phyloP scores from a whole-genome alignment of 2,888 invertebrate species.

The Troglohyphantes excavatus region DNA sequence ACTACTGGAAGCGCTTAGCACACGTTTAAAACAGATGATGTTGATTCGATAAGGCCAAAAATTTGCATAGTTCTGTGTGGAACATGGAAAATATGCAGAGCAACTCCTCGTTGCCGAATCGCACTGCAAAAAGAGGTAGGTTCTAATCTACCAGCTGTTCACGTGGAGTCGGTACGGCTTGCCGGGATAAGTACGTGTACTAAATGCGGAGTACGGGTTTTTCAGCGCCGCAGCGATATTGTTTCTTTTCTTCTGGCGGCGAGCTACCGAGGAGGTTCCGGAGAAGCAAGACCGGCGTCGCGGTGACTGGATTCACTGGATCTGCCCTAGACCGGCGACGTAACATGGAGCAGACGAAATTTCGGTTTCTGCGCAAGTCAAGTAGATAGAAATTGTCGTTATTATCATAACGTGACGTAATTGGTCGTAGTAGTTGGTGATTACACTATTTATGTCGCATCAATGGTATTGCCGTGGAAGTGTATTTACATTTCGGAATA shows the following conservation, averaged over 20 bases:
- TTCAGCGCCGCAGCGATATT: slow-evolving; percentile 71
- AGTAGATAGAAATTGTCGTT: slow-evolving; percentile 57
- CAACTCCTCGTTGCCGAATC: slow-evolving; percentile 65
- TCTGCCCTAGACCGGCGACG: slow-evolving; percentile 73
- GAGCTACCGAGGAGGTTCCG: slow-evolving; percentile 68
- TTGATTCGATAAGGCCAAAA: slow-evolving; percentile 67
- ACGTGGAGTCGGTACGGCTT: slow-evolving; percentile 76
- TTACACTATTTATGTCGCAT: slow-evolving; percentile 22
- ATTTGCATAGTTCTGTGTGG: slow-evolving; percentile 72
- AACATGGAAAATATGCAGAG: slow-evolving; percentile 60
- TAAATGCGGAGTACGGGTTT: slow-evolving; percentile 77
- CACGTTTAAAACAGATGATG: slow-evolving; percentile 55
- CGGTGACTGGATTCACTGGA: slow-evolving; percentile 73
- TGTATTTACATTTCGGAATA: slow-evolving; percentile 2
- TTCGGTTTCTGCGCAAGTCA: slow-evolving; percentile 73
- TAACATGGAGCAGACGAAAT: slow-evolving; percentile 76
- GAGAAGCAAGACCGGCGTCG: slow-evolving; percentile 75
- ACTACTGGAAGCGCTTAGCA: slow-evolving; percentile 30
- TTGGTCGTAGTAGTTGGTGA: slow-evolving; percentile 42
- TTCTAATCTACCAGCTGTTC: slow-evolving; percentile 77
- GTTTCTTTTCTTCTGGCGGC: slow-evolving; percentile 6
- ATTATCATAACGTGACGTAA: slow-evolving; percentile 68
- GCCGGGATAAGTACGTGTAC: slow-evolving; percentile 78
- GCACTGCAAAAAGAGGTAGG: slow-evolving; percentile 59
- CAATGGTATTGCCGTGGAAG: not conserved